Evolutionary conservation across 2,888 invertebrate species (phyloP).

Genomic region (Torymus tubicola): DNA sequence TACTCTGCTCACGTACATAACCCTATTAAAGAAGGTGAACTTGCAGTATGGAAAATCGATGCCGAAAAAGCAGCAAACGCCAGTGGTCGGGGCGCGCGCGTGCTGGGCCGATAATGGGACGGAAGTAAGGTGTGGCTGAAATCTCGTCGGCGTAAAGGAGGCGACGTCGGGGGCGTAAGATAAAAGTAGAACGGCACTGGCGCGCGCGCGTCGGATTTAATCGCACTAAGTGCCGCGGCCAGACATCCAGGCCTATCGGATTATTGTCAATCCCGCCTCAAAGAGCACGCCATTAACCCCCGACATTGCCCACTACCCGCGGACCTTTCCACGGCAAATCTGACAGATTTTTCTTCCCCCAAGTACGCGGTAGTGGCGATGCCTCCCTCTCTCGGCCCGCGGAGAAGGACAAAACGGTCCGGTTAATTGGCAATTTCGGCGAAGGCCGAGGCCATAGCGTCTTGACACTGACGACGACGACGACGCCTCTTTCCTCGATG

Average conservation of each 20-base stretch:
- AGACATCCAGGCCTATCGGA: conserved; percentile 65
- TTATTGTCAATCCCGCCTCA: conserved; percentile 61
- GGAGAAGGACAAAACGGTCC: conserved; percentile 40
- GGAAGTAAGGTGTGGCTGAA: conserved; percentile 62
- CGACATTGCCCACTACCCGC: no score
- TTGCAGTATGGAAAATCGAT: conserved; percentile 61
- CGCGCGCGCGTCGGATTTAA: conserved; percentile 66
- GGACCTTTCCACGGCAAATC: conserved; percentile 38
- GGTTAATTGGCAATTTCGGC: conserved; percentile 56
- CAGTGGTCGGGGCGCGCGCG: no score
- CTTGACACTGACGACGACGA: conserved; percentile 26
- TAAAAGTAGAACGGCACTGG: conserved; percentile 52
- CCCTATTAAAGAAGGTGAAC: conserved; percentile 49
- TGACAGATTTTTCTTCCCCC: conserved; percentile 59
- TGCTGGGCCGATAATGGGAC: conserved; percentile 57
- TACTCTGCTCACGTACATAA: conserved; percentile 5
- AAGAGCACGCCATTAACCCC: conserved; percentile 50
- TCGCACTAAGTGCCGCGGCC: conserved; percentile 68
- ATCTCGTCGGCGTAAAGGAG: conserved; percentile 58
- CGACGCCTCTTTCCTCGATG: conserved; percentile 31
- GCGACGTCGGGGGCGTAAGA: conserved; percentile 22
- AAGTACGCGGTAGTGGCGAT: conserved; percentile 8
- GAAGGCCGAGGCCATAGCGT: conserved; percentile 15
- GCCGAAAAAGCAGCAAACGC: conserved; percentile 13
- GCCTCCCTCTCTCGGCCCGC: conserved; percentile 7